phyloP scores from a whole-genome alignment of 2,888 invertebrate species.

The Dryococelus australis region DNA sequence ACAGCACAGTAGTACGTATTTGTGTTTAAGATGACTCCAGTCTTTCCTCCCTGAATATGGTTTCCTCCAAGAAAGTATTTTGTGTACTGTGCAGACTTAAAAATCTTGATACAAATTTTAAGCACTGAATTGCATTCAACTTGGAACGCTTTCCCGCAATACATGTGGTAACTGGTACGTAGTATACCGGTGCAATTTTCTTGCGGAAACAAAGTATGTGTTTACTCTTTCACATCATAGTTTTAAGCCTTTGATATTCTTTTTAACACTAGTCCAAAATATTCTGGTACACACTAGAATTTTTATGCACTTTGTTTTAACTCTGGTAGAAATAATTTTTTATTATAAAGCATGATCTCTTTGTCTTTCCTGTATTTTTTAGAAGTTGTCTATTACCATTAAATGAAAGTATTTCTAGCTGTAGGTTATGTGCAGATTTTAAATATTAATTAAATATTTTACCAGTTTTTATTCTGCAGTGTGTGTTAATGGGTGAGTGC shows the following conservation, averaged over 20 bases:
- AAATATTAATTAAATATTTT: not conserved
- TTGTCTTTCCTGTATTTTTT: slow-evolving; percentile 9
- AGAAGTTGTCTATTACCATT: not conserved
- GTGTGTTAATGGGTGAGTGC: not conserved
- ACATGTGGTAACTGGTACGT: not conserved
- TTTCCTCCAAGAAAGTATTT: too few relatives aligned
- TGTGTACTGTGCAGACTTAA: too few relatives aligned
- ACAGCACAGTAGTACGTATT: too few relatives aligned
- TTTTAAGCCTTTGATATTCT: not conserved
- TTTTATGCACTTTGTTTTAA: not conserved
- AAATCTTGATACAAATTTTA: not conserved
- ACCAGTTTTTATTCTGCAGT: not conserved
- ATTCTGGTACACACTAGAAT: not conserved
- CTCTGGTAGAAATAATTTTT: not conserved
- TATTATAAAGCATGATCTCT: not conserved
- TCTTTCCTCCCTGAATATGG: too few relatives aligned
- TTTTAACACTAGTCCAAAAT: not conserved
- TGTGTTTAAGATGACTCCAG: too few relatives aligned
- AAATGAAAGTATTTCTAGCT: slow-evolving; percentile 16
- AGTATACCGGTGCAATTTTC: not conserved
- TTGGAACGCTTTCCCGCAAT: not conserved
- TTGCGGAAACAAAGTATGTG: not conserved
- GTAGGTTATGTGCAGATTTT: not conserved
- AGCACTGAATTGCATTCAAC: not conserved
- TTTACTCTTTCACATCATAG: not conserved